Base-by-base conservation (phyloP, 2,797 vertebrate species). In the Acrossocheilus wenchowensis region DNA sequence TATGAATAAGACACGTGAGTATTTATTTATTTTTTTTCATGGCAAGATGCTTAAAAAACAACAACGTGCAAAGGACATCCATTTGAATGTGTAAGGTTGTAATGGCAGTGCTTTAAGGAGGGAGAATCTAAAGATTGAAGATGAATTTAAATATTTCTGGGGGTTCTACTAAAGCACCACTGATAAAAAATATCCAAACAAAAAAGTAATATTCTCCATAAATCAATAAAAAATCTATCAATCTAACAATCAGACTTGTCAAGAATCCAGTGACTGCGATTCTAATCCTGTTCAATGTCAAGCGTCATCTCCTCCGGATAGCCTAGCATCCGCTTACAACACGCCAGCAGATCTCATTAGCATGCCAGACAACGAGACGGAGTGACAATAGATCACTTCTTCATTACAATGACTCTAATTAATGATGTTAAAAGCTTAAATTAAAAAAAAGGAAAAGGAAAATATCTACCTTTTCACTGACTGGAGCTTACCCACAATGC, bases 211-310 rank as follows among this genome's bases (percentile, higher is more conserved):
- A 50, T 75, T 21, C 71, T n/a, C 73, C 21, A 52, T 77, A 71
- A 81, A 81, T 83, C 81, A 54, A 85, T 87, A 71, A 87, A 87
- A 85, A 12, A 54, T 30, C 60, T 75, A 73, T 75, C 41, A 75
- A 83, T 74, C 71, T 62, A 75, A 64, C 54, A 41, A 77, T 77
- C 73, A 36, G 50, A 81, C 64, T 69, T 23, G 30, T 81, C 79
- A 50, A 69, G 64, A 69, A n/a, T 69, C 64, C 79, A 68, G 45
- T 81, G 86, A 71, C 86, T 89, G 77, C 15, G 45, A 88, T 88
- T 89, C 87, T 90, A 93, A 94, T 95, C 94, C 91, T 82, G 84
- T 88, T 94, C 94, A 95, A 96, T 95, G 94, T 95, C 94, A 95
- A 94, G 92, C 90, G 86, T 92, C 91, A 94, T 93, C 94, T 94